Evolutionary conservation across 1,140 invertebrate species (phyloP), one percentile per base, ranked within the genome.

Genomic region (Drosophila mayri): DNA sequence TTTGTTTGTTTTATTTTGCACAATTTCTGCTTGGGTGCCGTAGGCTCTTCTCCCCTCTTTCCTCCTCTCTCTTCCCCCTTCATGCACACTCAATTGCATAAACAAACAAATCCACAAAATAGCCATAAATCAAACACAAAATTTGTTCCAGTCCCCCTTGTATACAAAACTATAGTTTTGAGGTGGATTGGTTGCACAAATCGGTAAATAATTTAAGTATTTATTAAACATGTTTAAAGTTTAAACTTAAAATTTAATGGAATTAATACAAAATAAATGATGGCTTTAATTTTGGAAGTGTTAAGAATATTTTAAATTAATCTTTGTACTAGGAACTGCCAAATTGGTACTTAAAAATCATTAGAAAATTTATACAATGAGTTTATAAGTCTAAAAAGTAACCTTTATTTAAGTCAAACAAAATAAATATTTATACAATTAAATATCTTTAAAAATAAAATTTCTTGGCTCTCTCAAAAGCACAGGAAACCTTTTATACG

Each of bases 71-170:
- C n/a, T n/a, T n/a, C n/a, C n/a, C n/a, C n/a, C n/a, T n/a, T n/a
- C n/a, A n/a, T n/a, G n/a, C n/a, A 40, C 68, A 73, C 58, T 76
- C 71, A 65, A 67, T 82, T 85, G 83, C 76, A 86, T 87, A 87
- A 86, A 87, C 83, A 86, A 86, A 81, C 82, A 78, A 87, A 77
- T 63, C 63, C 66, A 76, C 63, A 76, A 61, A 73, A 78, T 78
- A 62, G 75, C 62, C 65, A 82, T 87, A 79, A 86, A 82, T 86
- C 83, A 87, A 72, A 82, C 64, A 64, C 41, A 43, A 68, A 25
- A 52, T 62, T 76, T 64, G 65, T 54, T 67, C 66, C 49, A 64
- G 44, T 60, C 35, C 43, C 76, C 78, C 60, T 73, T 60, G 61
- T 73, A 73, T 76, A 59, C 65, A 72, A 66, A 63, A 63, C 60